Base-by-base conservation (phyloP, 1,140 invertebrate genomes). In the Plectrocnemia conspersa region DNA sequence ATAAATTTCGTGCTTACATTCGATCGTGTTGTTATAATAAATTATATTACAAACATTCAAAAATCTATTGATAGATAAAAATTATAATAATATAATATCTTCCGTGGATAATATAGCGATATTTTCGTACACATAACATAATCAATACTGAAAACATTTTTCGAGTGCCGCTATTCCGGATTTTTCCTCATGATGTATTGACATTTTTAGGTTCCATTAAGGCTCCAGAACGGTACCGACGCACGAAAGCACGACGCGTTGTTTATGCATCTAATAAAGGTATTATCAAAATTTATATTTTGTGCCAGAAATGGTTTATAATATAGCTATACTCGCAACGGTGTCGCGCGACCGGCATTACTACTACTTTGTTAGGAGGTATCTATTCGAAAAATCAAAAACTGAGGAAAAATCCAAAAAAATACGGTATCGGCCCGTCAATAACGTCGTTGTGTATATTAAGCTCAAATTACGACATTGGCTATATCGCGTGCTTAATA, bases 221-320 rank as follows among this genome's bases (percentile, higher is more conserved):
- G 35, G 36, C 23, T 48, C 33, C 16, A 19, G 23, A 50, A 50
- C 47, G 47, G 27, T 38, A 50, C 47, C 9, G 25, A 50, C 21
- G 15, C 47, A 50, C 47, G 47, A 50, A 50, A 50, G 32, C 47
- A 36, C 47, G 33, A 36, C 47, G 35, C 47, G 47, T 50, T 50
- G 25, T 50, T 50, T 50, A 50, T 50, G 32, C 27, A 27, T 38
- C 36, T 38, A 50, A 50, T 24, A 50, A 15, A 38, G 35, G 21
- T 18, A 50, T 50, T 50, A 50, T 50, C 32, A 38, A 38, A 38
- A 38, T 38, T 38, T 38, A 10, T 38, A 38, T 16, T 32, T 49
- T 36, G 36, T 50, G 36, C 19, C 22, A 10, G 7, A n/a, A n/a
- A n/a, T n/a, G n/a, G n/a, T n/a, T n/a, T n/a, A n/a, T n/a, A n/a